phyloP scores from a whole-genome alignment of 2,888 invertebrate species.

The Diplazon laetatorius region DNA sequence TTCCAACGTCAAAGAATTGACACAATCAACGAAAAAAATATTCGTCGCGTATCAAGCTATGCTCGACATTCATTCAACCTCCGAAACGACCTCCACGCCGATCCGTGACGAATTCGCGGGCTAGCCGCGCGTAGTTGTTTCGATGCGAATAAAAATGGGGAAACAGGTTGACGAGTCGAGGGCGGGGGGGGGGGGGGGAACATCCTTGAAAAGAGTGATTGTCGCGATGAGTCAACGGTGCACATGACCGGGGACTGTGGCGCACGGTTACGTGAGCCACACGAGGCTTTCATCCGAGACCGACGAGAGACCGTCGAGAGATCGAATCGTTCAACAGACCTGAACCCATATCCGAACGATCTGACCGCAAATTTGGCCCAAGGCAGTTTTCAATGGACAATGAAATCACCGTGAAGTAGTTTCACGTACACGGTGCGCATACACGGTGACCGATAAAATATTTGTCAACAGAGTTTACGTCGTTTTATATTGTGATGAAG shows the following conservation, averaged over 20 bases:
- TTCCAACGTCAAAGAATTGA: conserved; percentile 14
- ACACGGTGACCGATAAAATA: too few species aligned
- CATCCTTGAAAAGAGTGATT: conserved; percentile 41
- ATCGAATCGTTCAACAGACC: not conserved
- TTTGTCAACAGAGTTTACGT: too few species aligned
- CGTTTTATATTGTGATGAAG: too few species aligned
- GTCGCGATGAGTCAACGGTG: conserved; percentile 42
- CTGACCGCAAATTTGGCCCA: conserved; percentile 22
- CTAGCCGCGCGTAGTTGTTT: conserved; percentile 21
- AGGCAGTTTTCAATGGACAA: conserved; percentile 23
- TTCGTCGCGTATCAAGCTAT: not conserved
- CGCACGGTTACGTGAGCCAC: not conserved
- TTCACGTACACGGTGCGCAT: too few species aligned
- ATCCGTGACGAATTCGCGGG: conserved; percentile 25
- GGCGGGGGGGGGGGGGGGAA: not conserved
- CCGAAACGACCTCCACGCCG: not conserved
- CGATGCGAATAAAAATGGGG: conserved; percentile 36
- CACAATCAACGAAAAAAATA: not conserved
- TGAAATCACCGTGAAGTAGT: conserved; percentile 59
- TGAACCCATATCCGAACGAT: not conserved
- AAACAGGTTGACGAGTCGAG: not conserved
- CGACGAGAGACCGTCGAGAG: not conserved
- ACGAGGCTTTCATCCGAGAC: not conserved
- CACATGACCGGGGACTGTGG: not conserved
- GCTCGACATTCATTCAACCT: conserved; percentile 6